Evolutionary conservation across 2,113 vertebrate genomes (phyloP).

Genomic region (Rousettus leschenaultii): DNA sequence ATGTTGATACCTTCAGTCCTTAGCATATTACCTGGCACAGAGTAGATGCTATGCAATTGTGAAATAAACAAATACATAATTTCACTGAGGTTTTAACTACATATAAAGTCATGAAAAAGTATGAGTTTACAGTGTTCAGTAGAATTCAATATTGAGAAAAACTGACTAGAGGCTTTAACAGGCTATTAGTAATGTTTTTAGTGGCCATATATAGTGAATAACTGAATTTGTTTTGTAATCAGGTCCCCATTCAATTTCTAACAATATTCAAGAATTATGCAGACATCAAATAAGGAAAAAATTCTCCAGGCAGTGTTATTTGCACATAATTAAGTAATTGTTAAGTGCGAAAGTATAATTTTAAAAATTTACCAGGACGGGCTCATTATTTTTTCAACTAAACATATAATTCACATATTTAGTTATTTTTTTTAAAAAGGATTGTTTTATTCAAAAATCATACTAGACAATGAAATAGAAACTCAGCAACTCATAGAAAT

Average conservation of each 20-base stretch:
- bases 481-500: background rate
- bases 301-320: background rate
- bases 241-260: background rate
- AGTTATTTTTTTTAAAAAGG: background rate
- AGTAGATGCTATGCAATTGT: background rate
- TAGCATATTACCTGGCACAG: background rate
- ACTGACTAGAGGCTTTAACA: background rate
- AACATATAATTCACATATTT: background rate
- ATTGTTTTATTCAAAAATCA: slow-evolving; percentile 10
- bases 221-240: background rate
- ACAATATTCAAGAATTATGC: background rate
- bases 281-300: background rate
- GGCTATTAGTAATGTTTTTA: background rate
- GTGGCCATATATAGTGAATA: background rate
- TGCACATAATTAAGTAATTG: background rate
- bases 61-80: background rate
- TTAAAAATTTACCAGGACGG: background rate
- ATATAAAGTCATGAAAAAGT: background rate
- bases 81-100: background rate
- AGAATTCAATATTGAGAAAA: background rate
- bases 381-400: slow-evolving; percentile 14
- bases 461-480: background rate
- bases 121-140: background rate
- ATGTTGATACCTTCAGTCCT: background rate
- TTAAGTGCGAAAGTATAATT: background rate